phyloP scores from a whole-genome alignment of 2,113 vertebrate species.

The Polyodon spathula region DNA sequence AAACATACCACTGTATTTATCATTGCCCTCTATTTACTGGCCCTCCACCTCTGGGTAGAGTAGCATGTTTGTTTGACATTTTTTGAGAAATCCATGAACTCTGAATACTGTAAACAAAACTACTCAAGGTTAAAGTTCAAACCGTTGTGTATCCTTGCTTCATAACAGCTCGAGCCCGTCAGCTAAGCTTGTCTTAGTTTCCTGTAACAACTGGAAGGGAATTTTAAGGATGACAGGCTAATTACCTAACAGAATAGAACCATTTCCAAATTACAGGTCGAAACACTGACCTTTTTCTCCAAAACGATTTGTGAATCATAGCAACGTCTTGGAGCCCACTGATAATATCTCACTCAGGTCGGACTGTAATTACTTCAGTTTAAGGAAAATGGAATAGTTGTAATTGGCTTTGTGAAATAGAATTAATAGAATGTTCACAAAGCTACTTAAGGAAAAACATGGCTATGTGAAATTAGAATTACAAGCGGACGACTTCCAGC shows the following conservation, averaged over 20 bases:
- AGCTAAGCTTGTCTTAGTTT: constrained; percentile 40
- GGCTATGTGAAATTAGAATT: not conserved
- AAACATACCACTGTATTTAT: not conserved
- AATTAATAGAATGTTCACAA: not conserved
- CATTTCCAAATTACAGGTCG: constrained; percentile 69
- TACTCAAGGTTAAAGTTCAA: constrained; percentile 47
- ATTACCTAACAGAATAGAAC: constrained; percentile 58
- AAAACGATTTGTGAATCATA: constrained; percentile 16
- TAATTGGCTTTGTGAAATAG: not conserved
- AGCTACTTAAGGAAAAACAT: not conserved
- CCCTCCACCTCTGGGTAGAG: no score
- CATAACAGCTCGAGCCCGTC: constrained; percentile 48
- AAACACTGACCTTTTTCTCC: constrained; percentile 45
- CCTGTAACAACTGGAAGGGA: constrained; percentile 38
- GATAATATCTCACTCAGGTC: constrained; percentile 16
- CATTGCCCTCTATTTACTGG: not conserved
- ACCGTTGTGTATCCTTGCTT: constrained; percentile 47
- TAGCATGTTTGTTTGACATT: constrained; percentile 18
- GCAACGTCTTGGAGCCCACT: constrained; percentile 34
- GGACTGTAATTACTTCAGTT: not conserved
- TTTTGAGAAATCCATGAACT: constrained; percentile 42
- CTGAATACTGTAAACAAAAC: constrained; percentile 42
- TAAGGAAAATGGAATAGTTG: not conserved
- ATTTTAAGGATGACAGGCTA: constrained; percentile 58
- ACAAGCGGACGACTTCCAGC: not conserved